Conservation (phyloP, 1,140 invertebrate species). For the Pygmarrhopalites habei region DNA sequence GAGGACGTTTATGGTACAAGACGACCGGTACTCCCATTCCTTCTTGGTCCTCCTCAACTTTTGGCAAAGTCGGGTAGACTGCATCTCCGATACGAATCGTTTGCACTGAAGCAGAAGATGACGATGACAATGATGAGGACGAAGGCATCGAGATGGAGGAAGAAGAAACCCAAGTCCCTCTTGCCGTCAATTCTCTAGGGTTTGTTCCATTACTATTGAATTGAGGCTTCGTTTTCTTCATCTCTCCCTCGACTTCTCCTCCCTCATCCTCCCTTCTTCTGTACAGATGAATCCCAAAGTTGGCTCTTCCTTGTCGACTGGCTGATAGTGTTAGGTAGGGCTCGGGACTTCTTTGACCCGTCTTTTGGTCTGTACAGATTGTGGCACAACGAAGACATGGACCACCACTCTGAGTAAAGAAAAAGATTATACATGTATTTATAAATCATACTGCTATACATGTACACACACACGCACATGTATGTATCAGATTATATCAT, state of each 20-base stretch:
- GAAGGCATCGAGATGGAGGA: background rate
- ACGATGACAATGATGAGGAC: background rate
- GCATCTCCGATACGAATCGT: constrained; percentile 28
- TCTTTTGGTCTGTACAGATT: constrained; percentile 84
- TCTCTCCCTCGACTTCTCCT: background rate
- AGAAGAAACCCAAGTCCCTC: too few species aligned
- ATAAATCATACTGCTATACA: too few species aligned
- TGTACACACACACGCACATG: too few species aligned
- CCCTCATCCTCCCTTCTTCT: constrained; percentile 2
- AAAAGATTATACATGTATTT: too few species aligned
- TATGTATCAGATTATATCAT: too few species aligned
- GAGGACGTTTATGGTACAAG: background rate
- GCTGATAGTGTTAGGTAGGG: constrained; percentile 72
- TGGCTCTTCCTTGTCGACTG: constrained; percentile 63
- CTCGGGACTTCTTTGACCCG: constrained; percentile 69
- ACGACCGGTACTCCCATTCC: background rate
- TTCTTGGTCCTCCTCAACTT: background rate
- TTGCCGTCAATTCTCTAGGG: too few species aligned
- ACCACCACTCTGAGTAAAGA: constrained; percentile 56
- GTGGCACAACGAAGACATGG: constrained; percentile 84
- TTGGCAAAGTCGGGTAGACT: too few species aligned
- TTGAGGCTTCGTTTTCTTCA: background rate
- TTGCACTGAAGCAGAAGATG: constrained; percentile 19
- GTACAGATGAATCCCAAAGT: constrained; percentile 66
- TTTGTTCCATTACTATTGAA: too few species aligned